These are phyloP conservation scores for Phyllotreta striolata DNA, from an alignment of 2,888 invertebrate genomes.

Conservation along the genomic window DNA sequence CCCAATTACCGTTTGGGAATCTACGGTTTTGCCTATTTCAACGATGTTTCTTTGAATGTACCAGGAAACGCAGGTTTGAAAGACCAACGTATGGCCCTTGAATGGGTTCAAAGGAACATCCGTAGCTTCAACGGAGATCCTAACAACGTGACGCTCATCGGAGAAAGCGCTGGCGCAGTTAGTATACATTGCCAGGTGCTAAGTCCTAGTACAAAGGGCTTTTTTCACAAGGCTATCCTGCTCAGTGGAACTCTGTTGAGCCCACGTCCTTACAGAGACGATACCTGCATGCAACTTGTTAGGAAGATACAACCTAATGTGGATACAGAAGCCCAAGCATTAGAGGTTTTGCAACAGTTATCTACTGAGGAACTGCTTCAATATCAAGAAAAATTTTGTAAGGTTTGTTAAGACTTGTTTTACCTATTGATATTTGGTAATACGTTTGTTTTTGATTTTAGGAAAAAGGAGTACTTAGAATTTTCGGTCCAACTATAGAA, in stretches of 20 bases:
- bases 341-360: background rate
- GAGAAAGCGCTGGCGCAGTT: conserved; percentile 38
- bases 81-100: conserved; percentile 63
- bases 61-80: conserved; percentile 65
- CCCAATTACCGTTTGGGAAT: conserved; percentile 44
- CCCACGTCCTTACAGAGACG: conserved; percentile 41
- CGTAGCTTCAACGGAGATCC: conserved; percentile 63
- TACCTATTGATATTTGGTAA: background rate
- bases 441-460: background rate
- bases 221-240: conserved; percentile 51
- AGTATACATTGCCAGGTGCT: conserved; percentile 36
- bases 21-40: conserved; percentile 33
- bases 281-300: too few relatives aligned
- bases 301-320: background rate
- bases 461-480: background rate
- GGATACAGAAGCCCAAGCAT: background rate
- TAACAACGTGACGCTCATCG: conserved; percentile 60
- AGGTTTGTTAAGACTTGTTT: background rate
- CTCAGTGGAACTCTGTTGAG: conserved; percentile 50
- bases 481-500: conserved; percentile 22
- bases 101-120: conserved; percentile 64
- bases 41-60: conserved; percentile 42
- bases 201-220: conserved; percentile 35
- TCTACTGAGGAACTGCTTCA: background rate
- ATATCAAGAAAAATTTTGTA: background rate